Base-by-base conservation (phyloP, 92 coral and sea anemone species). In the Porites cylindrica region DNA sequence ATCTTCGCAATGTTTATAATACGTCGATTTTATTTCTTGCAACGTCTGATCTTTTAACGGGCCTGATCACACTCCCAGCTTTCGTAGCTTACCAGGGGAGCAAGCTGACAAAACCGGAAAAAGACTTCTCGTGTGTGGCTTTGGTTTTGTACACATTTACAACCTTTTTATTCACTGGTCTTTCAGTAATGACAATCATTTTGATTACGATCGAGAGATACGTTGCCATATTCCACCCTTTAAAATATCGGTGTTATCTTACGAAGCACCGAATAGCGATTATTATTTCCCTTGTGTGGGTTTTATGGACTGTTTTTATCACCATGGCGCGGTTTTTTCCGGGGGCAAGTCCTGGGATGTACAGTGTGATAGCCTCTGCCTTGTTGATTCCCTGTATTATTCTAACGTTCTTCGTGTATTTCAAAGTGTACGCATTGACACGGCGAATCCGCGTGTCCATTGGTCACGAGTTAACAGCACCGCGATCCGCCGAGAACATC, bases 181-280 rank as follows among this genome's bases (percentile, higher is more conserved):
- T 94, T 62, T 91, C 95, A 2, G 86, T 92, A 51, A 53, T 94
- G 73, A 94, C 97, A 13, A 72, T 94, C 1, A 89, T 88, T 13
- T 58, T 94, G 11, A 94, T 94, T 17, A 92, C 97, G 8, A 56
- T 94, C 3, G 97, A 94, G 75, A 82, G 95, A 76, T 89, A 92
- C 51, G 83, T 94, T 10, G 97, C 93, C 11, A 94, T 94, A 82
- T 94, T 94, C 66, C 75, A 94, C 69, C 97, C 97, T 10, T 89
- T 74, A 71, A 94, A 86, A 77, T 94, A 94, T 73, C 93, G 82
- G 66, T 69, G 82, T 13, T 78, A 61, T 24, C 75, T 94, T 38
- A 94, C 97, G 16, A 81, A 70, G 51, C 51, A 66, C 6, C 81
- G 94, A 24, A 67, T 86, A 21, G 84, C 85, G 18, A 14, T 77